A percentile compares a stretch with the other conserved stretches of the same genome.
phyloP scores from a whole-genome alignment of 2,888 invertebrate species.

The Pogonocherus hispidulus region DNA sequence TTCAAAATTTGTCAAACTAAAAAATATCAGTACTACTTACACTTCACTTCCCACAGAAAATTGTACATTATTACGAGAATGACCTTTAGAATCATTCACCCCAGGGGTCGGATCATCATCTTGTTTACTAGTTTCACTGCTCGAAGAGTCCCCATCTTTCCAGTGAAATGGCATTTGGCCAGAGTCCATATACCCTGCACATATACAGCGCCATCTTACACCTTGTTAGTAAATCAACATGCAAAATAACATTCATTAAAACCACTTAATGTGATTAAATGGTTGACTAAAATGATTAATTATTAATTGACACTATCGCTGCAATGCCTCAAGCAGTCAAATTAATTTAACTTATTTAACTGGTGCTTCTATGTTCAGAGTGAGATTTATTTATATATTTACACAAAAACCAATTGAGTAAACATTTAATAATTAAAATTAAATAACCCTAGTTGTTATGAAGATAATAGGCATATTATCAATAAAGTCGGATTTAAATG shows the following conservation, averaged over 20 bases:
- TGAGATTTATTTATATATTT: neutral
- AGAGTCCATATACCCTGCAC: constrained; percentile 60
- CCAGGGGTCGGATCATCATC: constrained; percentile 60
- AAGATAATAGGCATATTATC: too few species aligned
- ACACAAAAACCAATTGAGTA: neutral
- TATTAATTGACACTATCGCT: constrained; percentile 15
- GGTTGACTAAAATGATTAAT: neutral
- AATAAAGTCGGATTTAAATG: too few species aligned
- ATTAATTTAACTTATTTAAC: neutral
- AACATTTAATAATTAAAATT: too few species aligned
- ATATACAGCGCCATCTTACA: constrained; percentile 59
- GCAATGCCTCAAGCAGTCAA: constrained; percentile 8
- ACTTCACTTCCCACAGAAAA: constrained; percentile 69
- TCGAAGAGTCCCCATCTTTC: constrained; percentile 73
- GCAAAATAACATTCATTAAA: constrained; percentile 32
- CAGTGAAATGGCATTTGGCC: constrained; percentile 44
- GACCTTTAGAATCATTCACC: constrained; percentile 45
- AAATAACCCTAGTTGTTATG: too few species aligned
- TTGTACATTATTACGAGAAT: constrained; percentile 62
- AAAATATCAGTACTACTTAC: constrained; percentile 64
- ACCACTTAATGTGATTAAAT: neutral
- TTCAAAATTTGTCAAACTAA: too few species aligned
- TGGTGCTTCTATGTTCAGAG: neutral
- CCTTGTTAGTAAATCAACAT: constrained; percentile 54
- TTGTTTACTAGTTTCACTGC: constrained; percentile 72